These are phyloP conservation scores for Sander vitreus DNA, from an alignment of 2,113 vertebrate genomes.

Conservation along the genomic window DNA sequence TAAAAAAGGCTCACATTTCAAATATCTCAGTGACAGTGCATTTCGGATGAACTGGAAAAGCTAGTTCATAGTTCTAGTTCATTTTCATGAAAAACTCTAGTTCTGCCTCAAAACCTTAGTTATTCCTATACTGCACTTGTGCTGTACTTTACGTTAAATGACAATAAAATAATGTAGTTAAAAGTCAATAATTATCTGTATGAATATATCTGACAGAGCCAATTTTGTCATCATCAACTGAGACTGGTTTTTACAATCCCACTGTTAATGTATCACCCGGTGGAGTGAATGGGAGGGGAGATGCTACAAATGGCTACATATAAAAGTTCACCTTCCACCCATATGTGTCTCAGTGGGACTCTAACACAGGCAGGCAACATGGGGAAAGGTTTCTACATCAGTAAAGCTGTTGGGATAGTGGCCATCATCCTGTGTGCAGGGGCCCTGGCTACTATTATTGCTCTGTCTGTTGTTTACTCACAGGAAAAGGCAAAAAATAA, in stretches of 20 bases:
- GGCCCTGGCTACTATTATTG: conserved; percentile 89
- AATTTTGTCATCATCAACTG: neutral
- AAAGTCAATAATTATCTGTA: neutral
- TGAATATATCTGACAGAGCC: neutral
- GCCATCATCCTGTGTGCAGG: conserved; percentile 81
- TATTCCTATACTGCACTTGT: neutral
- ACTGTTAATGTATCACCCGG: conserved; percentile 80
- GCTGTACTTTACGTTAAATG: neutral
- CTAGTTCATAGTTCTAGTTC: no score
- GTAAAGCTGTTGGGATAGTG: conserved; percentile 84
- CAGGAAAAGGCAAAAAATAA: conserved; percentile 87
- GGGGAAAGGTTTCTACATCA: conserved; percentile 93
- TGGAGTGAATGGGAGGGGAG: conserved; percentile 65
- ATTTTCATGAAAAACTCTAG: neutral
- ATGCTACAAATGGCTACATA: conserved; percentile 43
- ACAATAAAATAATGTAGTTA: neutral
- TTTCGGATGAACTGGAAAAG: no score
- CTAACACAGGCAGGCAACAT: conserved; percentile 75
- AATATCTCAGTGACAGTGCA: no score
- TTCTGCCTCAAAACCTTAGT: neutral
- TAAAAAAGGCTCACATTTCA: no score
- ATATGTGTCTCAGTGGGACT: conserved; percentile 10
- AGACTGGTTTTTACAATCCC: conserved; percentile 26
- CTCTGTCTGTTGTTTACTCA: conserved; percentile 90
- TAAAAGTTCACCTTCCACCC: conserved; percentile 38